These are phyloP conservation scores for Aphodius granarius DNA, from an alignment of 2,888 invertebrate genomes.

Conservation along the genomic window DNA sequence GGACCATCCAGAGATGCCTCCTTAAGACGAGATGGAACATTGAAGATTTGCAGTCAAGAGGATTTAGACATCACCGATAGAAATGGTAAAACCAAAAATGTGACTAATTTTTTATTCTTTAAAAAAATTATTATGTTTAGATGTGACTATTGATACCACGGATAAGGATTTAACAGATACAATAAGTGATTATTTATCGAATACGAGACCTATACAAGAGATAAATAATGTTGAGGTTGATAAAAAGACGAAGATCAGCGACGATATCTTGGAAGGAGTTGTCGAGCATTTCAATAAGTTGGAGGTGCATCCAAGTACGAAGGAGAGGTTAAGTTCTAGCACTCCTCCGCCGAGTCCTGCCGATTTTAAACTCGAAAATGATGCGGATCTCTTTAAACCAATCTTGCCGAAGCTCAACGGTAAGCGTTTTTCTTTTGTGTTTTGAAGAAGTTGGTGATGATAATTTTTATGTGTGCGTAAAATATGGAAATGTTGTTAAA, in stretches of 20 bases:
- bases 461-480: conserved; percentile 1
- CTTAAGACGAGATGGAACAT: conserved; percentile 64
- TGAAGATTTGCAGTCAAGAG: conserved; percentile 48
- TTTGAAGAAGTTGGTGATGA: conserved; percentile 3
- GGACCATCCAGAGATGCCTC: conserved; percentile 75
- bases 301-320: conserved; percentile 38
- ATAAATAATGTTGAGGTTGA: conserved; percentile 8
- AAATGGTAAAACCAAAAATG: conserved; percentile 34
- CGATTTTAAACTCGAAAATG: conserved; percentile 42
- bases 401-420: conserved; percentile 23
- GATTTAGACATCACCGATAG: conserved; percentile 48
- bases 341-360: conserved; percentile 53
- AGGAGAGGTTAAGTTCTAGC: conserved; percentile 39
- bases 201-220: conserved; percentile 35
- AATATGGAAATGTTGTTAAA: not conserved
- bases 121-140: conserved; percentile 17
- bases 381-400: conserved; percentile 26
- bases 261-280: conserved; percentile 45
- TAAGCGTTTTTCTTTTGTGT: conserved; percentile 17
- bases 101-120: not conserved
- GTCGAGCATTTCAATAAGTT: conserved; percentile 47
- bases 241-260: conserved; percentile 29
- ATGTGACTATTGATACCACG: conserved; percentile 35
- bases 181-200: conserved; percentile 40
- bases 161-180: conserved; percentile 46